phyloP scores from a whole-genome alignment of 2,888 invertebrate species.

The Harpagoxenus sublaevis region DNA sequence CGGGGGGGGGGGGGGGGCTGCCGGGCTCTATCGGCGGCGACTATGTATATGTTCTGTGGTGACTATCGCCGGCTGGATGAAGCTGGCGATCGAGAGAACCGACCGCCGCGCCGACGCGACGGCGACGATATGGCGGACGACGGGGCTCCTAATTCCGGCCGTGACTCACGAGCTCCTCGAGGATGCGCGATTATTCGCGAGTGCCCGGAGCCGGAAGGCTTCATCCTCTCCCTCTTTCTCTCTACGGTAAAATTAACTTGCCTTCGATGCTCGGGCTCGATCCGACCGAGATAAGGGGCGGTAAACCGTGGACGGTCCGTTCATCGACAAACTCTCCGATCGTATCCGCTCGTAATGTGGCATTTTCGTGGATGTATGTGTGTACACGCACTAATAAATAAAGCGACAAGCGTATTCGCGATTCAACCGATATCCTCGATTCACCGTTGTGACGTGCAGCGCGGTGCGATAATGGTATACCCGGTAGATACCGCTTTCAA shows the following conservation, averaged over 20 bases:
- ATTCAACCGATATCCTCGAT: conserved; percentile 13
- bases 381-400: conserved; percentile 27
- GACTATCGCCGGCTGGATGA: conserved; percentile 4
- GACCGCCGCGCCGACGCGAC: neutral
- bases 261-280: conserved; percentile 50
- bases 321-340: conserved; percentile 34
- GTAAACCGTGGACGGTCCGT: conserved; percentile 37
- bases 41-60: too few relatives aligned
- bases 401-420: conserved; percentile 24
- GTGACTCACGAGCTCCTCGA: conserved; percentile 51
- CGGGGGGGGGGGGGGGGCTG: neutral
- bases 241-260: conserved; percentile 52
- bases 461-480: conserved; percentile 30
- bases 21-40: neutral
- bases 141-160: conserved; percentile 45
- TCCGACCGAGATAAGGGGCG: conserved; percentile 51
- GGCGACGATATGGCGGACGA: neutral
- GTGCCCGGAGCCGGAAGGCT: conserved; percentile 50
- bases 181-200: conserved; percentile 56
- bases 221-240: conserved; percentile 18
- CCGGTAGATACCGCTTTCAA: conserved; percentile 57
- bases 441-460: conserved; percentile 3
- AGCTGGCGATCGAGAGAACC: neutral
- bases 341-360: conserved; percentile 30
- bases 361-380: neutral